phyloP scores from a whole-genome alignment of 2,113 vertebrate species.

The Craseonycteris thonglongyai region DNA sequence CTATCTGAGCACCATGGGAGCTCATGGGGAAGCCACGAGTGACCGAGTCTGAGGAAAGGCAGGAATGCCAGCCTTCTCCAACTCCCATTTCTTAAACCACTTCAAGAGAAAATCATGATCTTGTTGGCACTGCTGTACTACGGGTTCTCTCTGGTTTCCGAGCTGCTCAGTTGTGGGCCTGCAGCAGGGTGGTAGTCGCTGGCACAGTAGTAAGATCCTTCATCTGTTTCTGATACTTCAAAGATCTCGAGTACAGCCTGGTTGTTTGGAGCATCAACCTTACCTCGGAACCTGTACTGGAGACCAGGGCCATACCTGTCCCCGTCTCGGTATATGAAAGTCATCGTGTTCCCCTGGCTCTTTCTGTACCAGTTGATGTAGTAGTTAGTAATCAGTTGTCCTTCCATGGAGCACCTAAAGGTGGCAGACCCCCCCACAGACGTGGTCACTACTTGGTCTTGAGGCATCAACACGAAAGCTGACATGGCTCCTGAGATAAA shows the following conservation, averaged over 20 bases:
- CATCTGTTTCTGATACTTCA: neutral
- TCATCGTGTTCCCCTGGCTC: neutral
- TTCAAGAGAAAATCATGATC: neutral
- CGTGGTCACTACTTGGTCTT: neutral
- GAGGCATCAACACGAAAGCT: neutral
- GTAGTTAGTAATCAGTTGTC: neutral
- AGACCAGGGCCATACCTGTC: neutral
- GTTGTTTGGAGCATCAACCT: neutral
- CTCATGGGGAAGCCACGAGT: neutral
- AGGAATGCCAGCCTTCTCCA: neutral
- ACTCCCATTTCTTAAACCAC: neutral
- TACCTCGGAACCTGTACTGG: neutral
- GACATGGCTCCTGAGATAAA: slow-evolving; percentile 21
- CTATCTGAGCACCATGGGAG: neutral
- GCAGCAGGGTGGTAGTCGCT: neutral
- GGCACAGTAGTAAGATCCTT: neutral
- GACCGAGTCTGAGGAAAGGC: neutral
- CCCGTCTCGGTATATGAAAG: slow-evolving; percentile 15
- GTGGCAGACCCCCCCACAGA: neutral
- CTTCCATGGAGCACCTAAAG: neutral
- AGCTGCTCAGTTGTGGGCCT: neutral
- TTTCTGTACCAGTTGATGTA: neutral
- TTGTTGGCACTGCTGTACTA: neutral
- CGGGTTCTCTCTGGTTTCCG: neutral
- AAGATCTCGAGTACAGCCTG: neutral